These are phyloP conservation scores for Poeciliopsis retropinna DNA, from an alignment of 2,113 vertebrate genomes.

Conservation along the genomic window DNA sequence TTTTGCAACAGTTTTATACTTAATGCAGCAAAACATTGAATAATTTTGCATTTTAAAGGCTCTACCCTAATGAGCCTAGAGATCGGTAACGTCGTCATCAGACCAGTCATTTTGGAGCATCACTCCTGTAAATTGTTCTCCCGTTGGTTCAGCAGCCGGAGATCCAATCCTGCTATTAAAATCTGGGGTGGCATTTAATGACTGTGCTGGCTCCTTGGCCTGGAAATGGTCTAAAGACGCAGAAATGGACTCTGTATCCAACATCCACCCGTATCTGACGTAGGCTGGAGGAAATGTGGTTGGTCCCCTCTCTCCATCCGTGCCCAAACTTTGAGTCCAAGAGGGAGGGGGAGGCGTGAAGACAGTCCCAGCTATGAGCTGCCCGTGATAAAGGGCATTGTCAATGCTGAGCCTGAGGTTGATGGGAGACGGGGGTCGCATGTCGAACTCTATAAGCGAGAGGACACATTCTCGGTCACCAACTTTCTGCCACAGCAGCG, in stretches of 20 bases:
- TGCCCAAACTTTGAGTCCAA: conserved; percentile 47
- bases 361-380: conserved; percentile 79
- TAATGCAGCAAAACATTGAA: not conserved
- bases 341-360: conserved; percentile 80
- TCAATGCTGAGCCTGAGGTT: conserved; percentile 89
- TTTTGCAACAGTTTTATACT: not conserved
- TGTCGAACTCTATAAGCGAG: conserved; percentile 85
- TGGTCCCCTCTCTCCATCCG: conserved; percentile 7
- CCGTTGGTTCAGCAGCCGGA: conserved; percentile 13
- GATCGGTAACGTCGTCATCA: conserved; percentile 84
- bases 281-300: conserved; percentile 33
- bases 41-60: not conserved
- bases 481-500: conserved; percentile 66
- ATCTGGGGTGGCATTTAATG: conserved; percentile 28
- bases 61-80: conserved; percentile 65
- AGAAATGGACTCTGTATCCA: conserved; percentile 80
- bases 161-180: conserved; percentile 18
- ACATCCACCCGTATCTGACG: conserved; percentile 56
- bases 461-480: conserved; percentile 78
- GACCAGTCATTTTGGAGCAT: conserved; percentile 73
- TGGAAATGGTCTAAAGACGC: conserved; percentile 78
- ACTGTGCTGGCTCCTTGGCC: conserved; percentile 67
- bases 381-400: conserved; percentile 83
- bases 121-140: conserved; percentile 52
- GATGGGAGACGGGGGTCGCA: conserved; percentile 87